Evolutionary conservation across 1,140 invertebrate species (phyloP), one percentile per base, ranked within the genome.

Genomic region (Lethrus apterus): DNA sequence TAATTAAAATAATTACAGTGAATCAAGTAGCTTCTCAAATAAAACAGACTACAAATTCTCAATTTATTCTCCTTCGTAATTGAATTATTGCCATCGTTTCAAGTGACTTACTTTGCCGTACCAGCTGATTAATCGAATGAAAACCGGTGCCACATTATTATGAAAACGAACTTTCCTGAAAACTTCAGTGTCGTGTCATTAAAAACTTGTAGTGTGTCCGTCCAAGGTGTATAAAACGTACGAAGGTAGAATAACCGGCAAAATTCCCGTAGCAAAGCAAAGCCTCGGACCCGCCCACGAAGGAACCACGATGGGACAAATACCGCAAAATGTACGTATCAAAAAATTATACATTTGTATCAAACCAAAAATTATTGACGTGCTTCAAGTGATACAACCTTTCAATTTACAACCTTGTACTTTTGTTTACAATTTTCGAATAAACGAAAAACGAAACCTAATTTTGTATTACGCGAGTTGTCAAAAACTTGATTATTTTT

Each of bases 221-320:
- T 30, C 32, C n/a, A 19, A 40, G 36, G 40, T 15, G 41, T 43
- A 7, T 19, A 33, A 24, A 20, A 29, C 44, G 45, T 40, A 20
- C 31, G 23, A 31, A 44, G 23, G 8, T 23, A 18, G 21, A 15
- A 21, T 36, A 43, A 40, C 46, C 34, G 46, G 47, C 66, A 72
- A 73, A 66, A 73, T 73, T 73, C 71, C 70, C 55, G 69, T 74
- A 52, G 67, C 70, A 49, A 63, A 68, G 57, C 64, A 68, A 51
- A 57, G 58, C 51, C 63, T 64, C 46, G 56, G 65, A 53, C 59
- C 61, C 52, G 66, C 63, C 54, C 67, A 66, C 46, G 66, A 60
- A 62, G 68, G 66, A 53, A 65, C 57, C 57, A 72, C 62, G 46
- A 76, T 76, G 73, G 74, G 74, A 57, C 74, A 76, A 57, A 74